Evolutionary conservation across 1,140 invertebrate species (phyloP), one percentile per base, ranked within the genome.

Genomic region (Drosophila athabasca): DNA sequence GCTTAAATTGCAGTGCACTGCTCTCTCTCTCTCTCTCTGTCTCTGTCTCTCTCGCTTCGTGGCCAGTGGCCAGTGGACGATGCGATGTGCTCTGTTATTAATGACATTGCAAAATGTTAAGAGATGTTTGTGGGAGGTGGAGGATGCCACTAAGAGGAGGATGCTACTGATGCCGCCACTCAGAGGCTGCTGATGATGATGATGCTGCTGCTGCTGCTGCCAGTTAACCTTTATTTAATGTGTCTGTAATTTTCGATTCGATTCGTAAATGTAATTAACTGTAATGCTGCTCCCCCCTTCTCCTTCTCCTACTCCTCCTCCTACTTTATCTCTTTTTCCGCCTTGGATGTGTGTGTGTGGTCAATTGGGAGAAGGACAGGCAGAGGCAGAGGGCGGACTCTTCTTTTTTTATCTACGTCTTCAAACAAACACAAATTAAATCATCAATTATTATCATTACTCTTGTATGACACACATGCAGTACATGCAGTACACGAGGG

Each of bases 211-310:
- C 19, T 44, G 15, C 43, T 69, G 53, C 15, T 45, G 41, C 53
- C 79, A 83, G 75, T 88, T 87, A 78, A 77, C 82, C 82, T 61
- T 85, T 87, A 72, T 87, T 85, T 87, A 85, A 85, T 85, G 80
- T 80, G 81, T 76, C 64, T 80, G 82, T 83, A 85, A 84, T 85
- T 84, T 84, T 74, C 72, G 79, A 53, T 67, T 77, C 76, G 71
- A 68, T 64, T 57, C 54, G 66, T 67, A 83, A 85, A 85, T 87
- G 82, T 87, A 87, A 85, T 85, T 85, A 85, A 85, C 78, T 88
- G 82, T 77, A 82, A 87, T 81, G 66, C 44, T 49, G 58, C 69
- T 69, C 55, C 2, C 29, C 55, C 2, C 29, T 57, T 65, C 62
- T 44, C 39, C 54, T 73, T 31, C 31, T 43, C 17, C 11, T n/a